Base-by-base conservation (phyloP, 1,140 invertebrate species). In the Microplitis demolitor region DNA sequence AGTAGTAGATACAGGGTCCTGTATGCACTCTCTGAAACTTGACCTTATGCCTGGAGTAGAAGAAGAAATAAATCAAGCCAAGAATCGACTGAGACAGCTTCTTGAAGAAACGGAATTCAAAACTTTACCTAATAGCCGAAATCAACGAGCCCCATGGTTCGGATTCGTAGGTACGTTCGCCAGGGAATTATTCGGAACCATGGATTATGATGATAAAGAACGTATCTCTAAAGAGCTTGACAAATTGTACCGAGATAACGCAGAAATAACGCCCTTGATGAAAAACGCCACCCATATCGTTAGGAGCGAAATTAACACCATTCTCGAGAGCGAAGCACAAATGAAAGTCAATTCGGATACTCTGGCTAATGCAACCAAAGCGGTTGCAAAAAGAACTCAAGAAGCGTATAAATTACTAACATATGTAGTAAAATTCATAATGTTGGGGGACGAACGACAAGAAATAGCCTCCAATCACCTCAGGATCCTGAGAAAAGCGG, bases 151-250 rank as follows among this genome's bases (percentile, higher is more conserved):
- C 0, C 66, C 66, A 37, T 58, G 6, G n/a, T 37, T 69, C 14
- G 66, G 24, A 4, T 31, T 69, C 5, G 31, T 69, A 2, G 66
- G 66, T 5, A 69, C 45, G 3, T 39, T 58, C 13, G 4, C 16
- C 9, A 13, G 35, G 1, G 58, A 54, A 35, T 11, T 58, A 13
- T 69, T 69, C 8, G 51, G 66, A 4, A 16, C 37, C 3, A 69
- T 69, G 53, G 53, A 58, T n/a, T 69, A 69, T 33, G 56, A 58
- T 39, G 66, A 69, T n/a, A 14, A 58, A 9, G 45, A 69, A 34
- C 53, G 58, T n/a, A 6, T 68, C 3, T 9, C 31, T 13, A 24
- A 54, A n/a, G 51, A 68, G 8, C 35, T 68, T 6, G 31, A 68
- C 13, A 54, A 68, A 3, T 16, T 68, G n/a, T 68, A 56, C 13